Conservation (phyloP, 2,113 vertebrate genomes). For the Indicator indicator region DNA sequence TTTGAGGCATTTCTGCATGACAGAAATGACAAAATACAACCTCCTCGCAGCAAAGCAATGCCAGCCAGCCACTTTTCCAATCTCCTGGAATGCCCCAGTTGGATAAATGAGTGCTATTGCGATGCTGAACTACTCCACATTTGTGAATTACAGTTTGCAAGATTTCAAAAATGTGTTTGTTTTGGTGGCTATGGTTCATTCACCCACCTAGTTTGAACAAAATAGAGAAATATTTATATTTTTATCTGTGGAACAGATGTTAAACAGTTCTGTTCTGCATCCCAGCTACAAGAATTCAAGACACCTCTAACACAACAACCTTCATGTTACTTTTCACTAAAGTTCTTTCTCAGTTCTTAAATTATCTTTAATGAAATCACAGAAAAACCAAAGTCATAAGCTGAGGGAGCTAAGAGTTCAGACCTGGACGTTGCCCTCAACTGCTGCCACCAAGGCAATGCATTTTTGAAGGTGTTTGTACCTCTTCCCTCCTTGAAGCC, state of each 20-base stretch:
- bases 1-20: slow-evolving; percentile 24
- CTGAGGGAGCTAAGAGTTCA: neutral
- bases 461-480: slow-evolving; percentile 63
- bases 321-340: neutral
- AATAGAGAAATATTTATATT: fast-evolving
- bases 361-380: neutral
- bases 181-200: slow-evolving; percentile 61
- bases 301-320: neutral
- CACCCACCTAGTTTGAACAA: neutral
- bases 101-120: slow-evolving; percentile 62
- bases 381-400: neutral
- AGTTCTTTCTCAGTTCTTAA: neutral
- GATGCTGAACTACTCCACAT: slow-evolving; percentile 58
- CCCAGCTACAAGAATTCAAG: neutral
- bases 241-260: neutral
- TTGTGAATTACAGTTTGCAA: slow-evolving; percentile 67
- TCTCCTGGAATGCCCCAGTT: slow-evolving; percentile 71
- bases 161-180: slow-evolving; percentile 72
- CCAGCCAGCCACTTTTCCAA: neutral
- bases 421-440: neutral
- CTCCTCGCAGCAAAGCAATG: neutral
- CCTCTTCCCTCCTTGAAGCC: slow-evolving; percentile 44
- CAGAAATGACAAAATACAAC: neutral
- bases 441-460: slow-evolving; percentile 40
- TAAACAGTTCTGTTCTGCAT: neutral